Conservation (phyloP, 2,888 invertebrate species). For the Pantelozetes paolii region DNA sequence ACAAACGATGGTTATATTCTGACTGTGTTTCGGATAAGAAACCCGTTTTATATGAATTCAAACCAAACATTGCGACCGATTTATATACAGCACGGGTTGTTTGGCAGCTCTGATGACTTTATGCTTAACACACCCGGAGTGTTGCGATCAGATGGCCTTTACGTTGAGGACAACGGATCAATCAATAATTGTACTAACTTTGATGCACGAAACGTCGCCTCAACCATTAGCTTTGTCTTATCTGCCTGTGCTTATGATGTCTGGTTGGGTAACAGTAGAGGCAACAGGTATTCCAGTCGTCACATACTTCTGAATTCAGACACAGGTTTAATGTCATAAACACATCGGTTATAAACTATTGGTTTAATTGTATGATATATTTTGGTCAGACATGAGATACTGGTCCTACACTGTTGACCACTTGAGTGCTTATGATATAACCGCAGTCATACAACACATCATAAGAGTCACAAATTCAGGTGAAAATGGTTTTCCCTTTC, state of each 20-base stretch:
- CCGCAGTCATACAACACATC: conserved; percentile 54
- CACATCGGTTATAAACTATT: background rate
- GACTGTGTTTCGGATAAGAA: conserved; percentile 37
- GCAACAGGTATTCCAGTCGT: conserved; percentile 54
- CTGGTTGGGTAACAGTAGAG: conserved; percentile 57
- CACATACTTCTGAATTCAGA: conserved; percentile 49
- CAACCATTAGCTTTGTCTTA: background rate
- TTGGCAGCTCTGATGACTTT: conserved; percentile 31
- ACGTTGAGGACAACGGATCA: background rate
- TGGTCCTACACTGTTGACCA: conserved; percentile 57
- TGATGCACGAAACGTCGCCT: conserved; percentile 44
- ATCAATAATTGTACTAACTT: conserved; percentile 4
- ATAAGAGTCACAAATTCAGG: conserved; percentile 51
- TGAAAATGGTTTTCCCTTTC: too few species aligned
- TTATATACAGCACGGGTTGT: conserved; percentile 38
- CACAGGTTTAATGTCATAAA: background rate
- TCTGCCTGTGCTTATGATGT: conserved; percentile 54
- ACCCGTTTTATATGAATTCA: conserved; percentile 29
- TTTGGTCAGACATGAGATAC: conserved; percentile 50
- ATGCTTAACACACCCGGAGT: background rate
- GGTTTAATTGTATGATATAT: background rate
- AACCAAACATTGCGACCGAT: conserved; percentile 6
- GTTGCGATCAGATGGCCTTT: conserved; percentile 15
- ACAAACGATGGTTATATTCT: conserved; percentile 41
- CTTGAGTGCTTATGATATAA: conserved; percentile 56